Evolutionary conservation across 1,140 invertebrate genomes (phyloP), one percentile per base, ranked within the genome.

Genomic region (Ylistrum balloti): DNA sequence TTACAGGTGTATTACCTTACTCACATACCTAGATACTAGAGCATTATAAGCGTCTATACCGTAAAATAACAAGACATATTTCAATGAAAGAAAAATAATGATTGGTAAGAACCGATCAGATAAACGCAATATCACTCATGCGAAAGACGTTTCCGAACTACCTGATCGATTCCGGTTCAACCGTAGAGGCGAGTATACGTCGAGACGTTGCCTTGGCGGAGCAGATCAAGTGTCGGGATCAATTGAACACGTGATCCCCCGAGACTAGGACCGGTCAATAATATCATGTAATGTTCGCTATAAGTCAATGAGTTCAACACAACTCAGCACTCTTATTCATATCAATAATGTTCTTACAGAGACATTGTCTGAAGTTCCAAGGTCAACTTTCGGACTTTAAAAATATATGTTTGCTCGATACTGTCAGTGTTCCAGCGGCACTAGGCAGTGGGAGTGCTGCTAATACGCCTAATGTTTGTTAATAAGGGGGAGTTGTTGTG

Each of bases 21-120:
- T n/a, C 56, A 28, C 56, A 74, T 74, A 74, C 56, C 56, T 74
- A 5, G n/a, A 74, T 74, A 74, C 56, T 74, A 74, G 28, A 74
- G 56, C 56, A 74, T 74, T 74, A 74, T n/a, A 22, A 28, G 28
- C 22, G 56, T 74, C 56, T 74, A 74, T 74, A 74, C 56, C 56
- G 56, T 74, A 11, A 74, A 74, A 74, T 74, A 74, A 28, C 56
- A 74, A n/a, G 20, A 74, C 56, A 74, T 74, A 74, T 74, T 74
- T 74, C 56, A 74, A 28, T 74, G 56, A 74, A 74, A 74, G 56
- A 74, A 74, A 74, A 74, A 74, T 74, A 74, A 74, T 74, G 56
- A 74, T 74, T 74, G 56, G 56, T 74, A 74, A 74, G 56, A 74
- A 7, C 56, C 22, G 56, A 74, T 74, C 56, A 74, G 56, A 74